Conservation (phyloP, 2,113 vertebrate species). For the Hippocampus zosterae region DNA sequence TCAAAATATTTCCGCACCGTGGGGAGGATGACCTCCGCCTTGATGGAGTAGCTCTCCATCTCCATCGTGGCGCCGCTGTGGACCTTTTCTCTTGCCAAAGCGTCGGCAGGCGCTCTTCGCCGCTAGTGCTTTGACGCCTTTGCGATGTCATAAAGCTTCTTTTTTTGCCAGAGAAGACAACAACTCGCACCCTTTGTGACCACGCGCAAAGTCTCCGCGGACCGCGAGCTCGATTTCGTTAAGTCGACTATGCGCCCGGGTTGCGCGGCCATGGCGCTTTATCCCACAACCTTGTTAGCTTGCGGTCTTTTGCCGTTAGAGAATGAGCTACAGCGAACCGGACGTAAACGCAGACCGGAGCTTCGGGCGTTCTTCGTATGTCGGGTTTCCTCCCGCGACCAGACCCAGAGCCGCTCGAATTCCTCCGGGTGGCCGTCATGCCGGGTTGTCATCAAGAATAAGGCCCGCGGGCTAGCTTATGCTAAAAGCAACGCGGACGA, state of each 20-base stretch:
- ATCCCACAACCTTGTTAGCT: too few species aligned
- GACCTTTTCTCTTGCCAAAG: background rate
- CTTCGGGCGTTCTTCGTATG: too few species aligned
- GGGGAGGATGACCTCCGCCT: background rate
- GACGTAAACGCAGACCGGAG: too few species aligned
- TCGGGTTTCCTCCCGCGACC: too few species aligned
- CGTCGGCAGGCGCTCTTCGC: too few species aligned
- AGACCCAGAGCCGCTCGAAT: too few species aligned
- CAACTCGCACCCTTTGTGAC: background rate
- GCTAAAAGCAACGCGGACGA: background rate
- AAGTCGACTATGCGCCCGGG: too few species aligned
- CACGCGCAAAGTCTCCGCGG: background rate
- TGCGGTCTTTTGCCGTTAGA: too few species aligned
- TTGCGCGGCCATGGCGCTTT: too few species aligned
- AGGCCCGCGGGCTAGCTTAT: background rate
- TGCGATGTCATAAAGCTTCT: constrained; percentile 3
- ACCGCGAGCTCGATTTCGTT: background rate
- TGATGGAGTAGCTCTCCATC: background rate
- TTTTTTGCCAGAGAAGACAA: background rate
- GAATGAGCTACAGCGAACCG: too few species aligned
- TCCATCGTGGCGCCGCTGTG: background rate
- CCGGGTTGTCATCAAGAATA: too few species aligned
- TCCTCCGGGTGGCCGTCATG: too few species aligned
- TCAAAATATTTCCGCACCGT: background rate
- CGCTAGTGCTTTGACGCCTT: background rate